Evolutionary conservation across 2,113 vertebrate genomes (phyloP).

Genomic region (Blennius ocellaris): DNA sequence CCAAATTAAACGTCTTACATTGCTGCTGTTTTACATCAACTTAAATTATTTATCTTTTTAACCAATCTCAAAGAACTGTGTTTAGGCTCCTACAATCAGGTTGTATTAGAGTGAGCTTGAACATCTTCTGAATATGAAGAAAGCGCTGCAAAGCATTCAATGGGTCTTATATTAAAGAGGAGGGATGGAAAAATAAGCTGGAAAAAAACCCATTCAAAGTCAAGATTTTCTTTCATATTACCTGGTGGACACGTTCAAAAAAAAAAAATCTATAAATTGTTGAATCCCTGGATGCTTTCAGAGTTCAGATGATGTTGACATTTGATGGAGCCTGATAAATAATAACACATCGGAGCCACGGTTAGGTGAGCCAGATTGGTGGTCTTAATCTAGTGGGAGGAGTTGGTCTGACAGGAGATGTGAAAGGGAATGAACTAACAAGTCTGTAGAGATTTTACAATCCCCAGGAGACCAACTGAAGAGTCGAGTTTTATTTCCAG

Average conservation of each 20-base stretch:
- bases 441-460: constrained; percentile 36
- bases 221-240: no score
- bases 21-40: no score
- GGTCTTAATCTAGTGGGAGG: constrained; percentile 31
- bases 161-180: no score
- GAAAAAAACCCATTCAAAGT: no score
- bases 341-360: constrained; percentile 8
- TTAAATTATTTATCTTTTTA: no score
- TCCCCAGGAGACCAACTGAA: constrained; percentile 16
- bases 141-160: no score
- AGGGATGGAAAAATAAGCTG: no score
- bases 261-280: background rate
- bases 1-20: no score
- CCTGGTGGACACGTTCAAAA: background rate
- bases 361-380: constrained; percentile 7
- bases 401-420: constrained; percentile 30
- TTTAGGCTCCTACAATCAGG: no score
- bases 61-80: no score
- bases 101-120: no score
- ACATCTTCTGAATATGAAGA: no score
- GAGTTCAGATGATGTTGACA: background rate
- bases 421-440: constrained; percentile 44
- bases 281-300: background rate
- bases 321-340: constrained; percentile 18
- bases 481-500: constrained; percentile 1